Evolutionary conservation across 2,888 invertebrate genomes (phyloP).

Genomic region (Sericinus montela): DNA sequence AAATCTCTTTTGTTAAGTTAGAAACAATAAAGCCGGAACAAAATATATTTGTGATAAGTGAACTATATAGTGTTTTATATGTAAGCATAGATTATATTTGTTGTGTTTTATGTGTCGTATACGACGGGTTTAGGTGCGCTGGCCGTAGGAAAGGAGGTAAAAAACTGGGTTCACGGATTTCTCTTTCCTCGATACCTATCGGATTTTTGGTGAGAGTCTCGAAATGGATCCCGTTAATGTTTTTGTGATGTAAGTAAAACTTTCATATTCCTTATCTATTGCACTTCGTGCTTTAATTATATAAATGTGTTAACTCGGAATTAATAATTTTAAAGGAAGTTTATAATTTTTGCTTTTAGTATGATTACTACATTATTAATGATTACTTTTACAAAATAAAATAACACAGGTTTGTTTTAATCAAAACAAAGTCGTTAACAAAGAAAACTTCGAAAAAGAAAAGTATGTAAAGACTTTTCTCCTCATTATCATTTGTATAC

Average conservation of each 20-base stretch:
- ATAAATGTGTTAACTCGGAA: no score
- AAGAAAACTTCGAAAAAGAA: no score
- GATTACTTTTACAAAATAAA: no score
- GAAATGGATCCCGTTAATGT: constrained; percentile 30
- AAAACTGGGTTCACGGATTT: constrained; percentile 33
- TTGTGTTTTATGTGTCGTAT: constrained; percentile 25
- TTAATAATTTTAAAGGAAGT: no score
- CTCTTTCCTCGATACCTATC: constrained; percentile 31
- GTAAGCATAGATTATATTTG: constrained; percentile 9
- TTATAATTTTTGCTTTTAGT: no score
- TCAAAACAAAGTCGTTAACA: no score
- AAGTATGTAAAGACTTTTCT: no score
- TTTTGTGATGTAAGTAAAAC: constrained; percentile 34
- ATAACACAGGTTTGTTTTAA: no score
- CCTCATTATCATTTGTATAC: no score
- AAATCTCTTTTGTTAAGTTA: constrained; percentile 17
- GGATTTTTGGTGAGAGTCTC: constrained; percentile 35
- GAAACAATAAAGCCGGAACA: not conserved
- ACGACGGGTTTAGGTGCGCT: constrained; percentile 31
- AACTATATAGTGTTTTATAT: constrained; percentile 7
- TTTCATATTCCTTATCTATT: constrained; percentile 10
- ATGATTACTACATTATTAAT: no score
- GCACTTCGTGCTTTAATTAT: not conserved
- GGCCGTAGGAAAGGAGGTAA: constrained; percentile 27
- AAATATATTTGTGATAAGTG: constrained; percentile 14